phyloP scores from a whole-genome alignment of 1,140 invertebrate species.

The Ips typographus region DNA sequence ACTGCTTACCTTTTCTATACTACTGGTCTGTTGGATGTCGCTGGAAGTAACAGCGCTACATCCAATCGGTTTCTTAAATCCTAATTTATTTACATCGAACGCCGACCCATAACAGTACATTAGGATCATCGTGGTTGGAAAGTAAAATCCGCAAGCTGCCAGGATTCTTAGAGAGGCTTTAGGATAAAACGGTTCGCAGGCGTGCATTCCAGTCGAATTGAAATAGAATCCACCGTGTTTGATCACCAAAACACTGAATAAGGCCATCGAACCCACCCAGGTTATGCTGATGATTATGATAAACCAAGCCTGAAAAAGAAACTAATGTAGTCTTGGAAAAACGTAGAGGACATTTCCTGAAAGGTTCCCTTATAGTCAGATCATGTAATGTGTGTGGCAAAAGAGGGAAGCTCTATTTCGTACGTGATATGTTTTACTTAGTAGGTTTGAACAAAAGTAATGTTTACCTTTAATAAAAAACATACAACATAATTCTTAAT shows the following conservation, averaged over 20 bases:
- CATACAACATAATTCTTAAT: no score
- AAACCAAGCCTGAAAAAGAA: constrained; percentile 65
- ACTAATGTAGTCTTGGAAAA: background rate
- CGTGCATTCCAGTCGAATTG: constrained; percentile 78
- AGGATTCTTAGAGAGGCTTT: constrained; percentile 74
- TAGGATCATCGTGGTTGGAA: constrained; percentile 84
- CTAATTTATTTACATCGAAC: constrained; percentile 80
- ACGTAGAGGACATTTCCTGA: no score
- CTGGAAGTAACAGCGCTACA: constrained; percentile 50
- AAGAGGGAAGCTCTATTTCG: no score
- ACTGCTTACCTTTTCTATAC: constrained; percentile 57
- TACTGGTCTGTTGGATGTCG: constrained; percentile 46
- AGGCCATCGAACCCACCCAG: constrained; percentile 77
- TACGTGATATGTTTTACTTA: no score
- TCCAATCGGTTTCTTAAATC: constrained; percentile 61
- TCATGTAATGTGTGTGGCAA: no score
- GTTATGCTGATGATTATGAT: constrained; percentile 78
- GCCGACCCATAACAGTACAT: constrained; percentile 89
- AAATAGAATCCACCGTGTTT: constrained; percentile 82
- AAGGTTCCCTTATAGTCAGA: no score
- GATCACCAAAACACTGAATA: constrained; percentile 77
- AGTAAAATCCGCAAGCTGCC: constrained; percentile 82
- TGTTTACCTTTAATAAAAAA: no score
- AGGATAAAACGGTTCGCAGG: constrained; percentile 83
- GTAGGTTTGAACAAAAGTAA: no score